These are phyloP conservation scores for Hemaris fuciformis DNA, from an alignment of 2,888 invertebrate genomes.

Conservation along the genomic window DNA sequence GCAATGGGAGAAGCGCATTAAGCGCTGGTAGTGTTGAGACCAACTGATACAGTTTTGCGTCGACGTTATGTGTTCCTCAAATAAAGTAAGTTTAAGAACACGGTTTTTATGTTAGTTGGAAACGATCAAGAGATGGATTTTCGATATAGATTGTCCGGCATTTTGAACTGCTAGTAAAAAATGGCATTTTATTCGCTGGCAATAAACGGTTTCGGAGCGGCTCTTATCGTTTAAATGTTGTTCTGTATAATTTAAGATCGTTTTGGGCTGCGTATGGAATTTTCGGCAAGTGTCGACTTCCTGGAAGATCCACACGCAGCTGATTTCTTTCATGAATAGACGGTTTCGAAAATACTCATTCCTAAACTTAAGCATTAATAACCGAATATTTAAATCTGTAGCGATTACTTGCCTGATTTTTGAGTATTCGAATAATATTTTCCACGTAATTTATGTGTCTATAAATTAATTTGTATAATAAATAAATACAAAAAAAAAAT, in stretches of 20 bases:
- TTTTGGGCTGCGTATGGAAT: constrained; percentile 45
- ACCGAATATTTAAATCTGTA: constrained; percentile 77
- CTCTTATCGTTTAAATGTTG: constrained; percentile 74
- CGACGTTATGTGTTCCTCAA: constrained; percentile 7
- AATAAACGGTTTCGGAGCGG: constrained; percentile 57
- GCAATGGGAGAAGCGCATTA: neutral
- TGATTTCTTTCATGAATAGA: constrained; percentile 61
- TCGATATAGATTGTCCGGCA: neutral
- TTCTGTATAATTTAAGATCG: constrained; percentile 77
- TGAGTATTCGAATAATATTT: constrained; percentile 75
- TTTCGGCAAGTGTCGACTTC: constrained; percentile 54
- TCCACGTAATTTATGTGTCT: constrained; percentile 81
- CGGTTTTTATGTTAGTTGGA: neutral
- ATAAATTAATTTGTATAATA: constrained; percentile 75
- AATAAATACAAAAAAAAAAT: constrained; percentile 69
- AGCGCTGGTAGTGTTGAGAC: neutral
- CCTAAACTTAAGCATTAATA: constrained; percentile 76
- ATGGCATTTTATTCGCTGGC: neutral
- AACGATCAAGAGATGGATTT: neutral
- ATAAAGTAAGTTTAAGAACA: constrained; percentile 16
- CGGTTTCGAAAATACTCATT: constrained; percentile 72
- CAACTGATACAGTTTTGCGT: neutral
- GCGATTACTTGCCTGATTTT: constrained; percentile 80
- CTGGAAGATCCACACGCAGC: constrained; percentile 55
- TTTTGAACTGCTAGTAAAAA: neutral